Conservation (phyloP, 2,797 vertebrate species). For the Mastacembelus armatus region DNA sequence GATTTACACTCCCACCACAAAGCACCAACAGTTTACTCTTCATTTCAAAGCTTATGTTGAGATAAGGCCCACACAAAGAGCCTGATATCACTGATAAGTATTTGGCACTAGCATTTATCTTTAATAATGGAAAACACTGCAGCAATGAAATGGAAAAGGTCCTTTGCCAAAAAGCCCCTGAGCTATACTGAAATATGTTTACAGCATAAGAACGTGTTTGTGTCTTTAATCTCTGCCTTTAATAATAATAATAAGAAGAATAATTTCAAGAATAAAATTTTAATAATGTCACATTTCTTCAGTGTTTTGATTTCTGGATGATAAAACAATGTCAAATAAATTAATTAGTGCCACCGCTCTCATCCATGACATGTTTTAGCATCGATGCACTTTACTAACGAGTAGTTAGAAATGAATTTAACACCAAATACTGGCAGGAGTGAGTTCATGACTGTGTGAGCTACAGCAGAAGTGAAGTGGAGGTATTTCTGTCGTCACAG, state of each 20-base stretch:
- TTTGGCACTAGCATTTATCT: slow-evolving; percentile 36
- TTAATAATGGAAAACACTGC: slow-evolving; percentile 28
- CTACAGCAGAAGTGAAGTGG: too few species aligned
- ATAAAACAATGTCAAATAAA: neutral
- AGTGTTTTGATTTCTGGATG: neutral
- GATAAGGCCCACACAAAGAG: slow-evolving; percentile 31
- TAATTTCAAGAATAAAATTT: too few species aligned
- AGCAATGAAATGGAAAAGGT: slow-evolving; percentile 16
- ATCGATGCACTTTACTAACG: neutral
- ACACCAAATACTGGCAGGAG: neutral
- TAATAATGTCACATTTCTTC: neutral
- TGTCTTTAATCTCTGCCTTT: neutral
- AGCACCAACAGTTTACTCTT: slow-evolving; percentile 24
- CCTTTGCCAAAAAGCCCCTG: slow-evolving; percentile 8
- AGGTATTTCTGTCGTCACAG: too few species aligned
- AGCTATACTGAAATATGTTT: slow-evolving; percentile 14
- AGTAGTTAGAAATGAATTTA: neutral
- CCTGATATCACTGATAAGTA: slow-evolving; percentile 34
- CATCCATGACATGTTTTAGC: neutral
- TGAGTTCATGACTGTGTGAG: neutral
- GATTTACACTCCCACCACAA: slow-evolving; percentile 4
- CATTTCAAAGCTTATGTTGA: slow-evolving; percentile 16
- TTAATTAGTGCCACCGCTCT: too few species aligned
- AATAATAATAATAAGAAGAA: too few species aligned
- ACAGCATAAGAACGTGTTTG: slow-evolving; percentile 9